Base-by-base conservation (phyloP, 2,888 invertebrate species). In the Syritta pipiens region DNA sequence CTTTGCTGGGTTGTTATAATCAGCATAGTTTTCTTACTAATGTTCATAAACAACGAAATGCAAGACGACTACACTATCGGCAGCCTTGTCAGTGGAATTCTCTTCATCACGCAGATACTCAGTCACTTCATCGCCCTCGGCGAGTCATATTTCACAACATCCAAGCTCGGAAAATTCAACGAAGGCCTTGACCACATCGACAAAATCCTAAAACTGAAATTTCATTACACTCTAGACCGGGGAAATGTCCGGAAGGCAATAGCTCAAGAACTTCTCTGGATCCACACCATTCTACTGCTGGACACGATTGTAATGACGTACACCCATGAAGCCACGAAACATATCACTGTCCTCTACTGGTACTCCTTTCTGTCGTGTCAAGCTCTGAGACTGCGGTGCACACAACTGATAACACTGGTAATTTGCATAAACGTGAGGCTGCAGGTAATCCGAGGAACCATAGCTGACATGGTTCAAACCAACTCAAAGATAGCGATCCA, bases 311-410 rank as follows among this genome's bases (percentile, higher is more conserved):
- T 81, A 10, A 82, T 83, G 22, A 65, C 72, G 1, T 83, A 82
- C 67, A 81, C 82, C 2, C 84, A 83, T 2, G 28, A 46, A 2
- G 14, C 28, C 0, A 74, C 69, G 4, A 17, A 59, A 4, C 14
- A 22, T 4, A 46, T 44, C 10, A 82, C 82, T 0, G 82, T 84
- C 0, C 63, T 84, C 0, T 84, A 84, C 44, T 74, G 71, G 63
- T 63, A 67, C 14, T 72, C 83, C 0, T 44, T 86, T 53, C 67
- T 84, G 1, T 83, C 84, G 4, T 65, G 59, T 19, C 83, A 84
- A 65, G 82, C 85, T 1, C 53, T 87, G 2, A 84, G 84, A 30
- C 82, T 86, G 10, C 86, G 86, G 1, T 85, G 84, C 28, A 57
- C 85, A 0, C 88, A 88, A 46, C 62, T 87, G 9, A 81, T 85